Percentiles rank a stretch among this genome's conserved stretches.
phyloP scores from a whole-genome alignment of 2,113 vertebrate species.

The Thunnus maccoyii region DNA sequence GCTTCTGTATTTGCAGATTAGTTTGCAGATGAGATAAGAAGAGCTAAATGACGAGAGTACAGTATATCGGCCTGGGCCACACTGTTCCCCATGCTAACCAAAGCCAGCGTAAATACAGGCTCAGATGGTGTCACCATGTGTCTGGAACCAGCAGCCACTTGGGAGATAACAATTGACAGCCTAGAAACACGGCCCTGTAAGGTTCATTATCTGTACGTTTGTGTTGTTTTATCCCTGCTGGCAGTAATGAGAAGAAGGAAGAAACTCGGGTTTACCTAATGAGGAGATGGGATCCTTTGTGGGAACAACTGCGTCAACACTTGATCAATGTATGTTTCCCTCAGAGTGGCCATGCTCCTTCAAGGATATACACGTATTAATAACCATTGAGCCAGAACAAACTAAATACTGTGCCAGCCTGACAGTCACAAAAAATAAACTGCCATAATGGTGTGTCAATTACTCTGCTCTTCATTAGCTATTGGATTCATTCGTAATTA shows the following conservation, averaged over 20 bases:
- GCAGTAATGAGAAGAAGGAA: constrained; percentile 46
- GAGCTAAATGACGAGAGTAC: constrained; percentile 18
- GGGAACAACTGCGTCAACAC: constrained; percentile 39
- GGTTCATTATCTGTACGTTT: constrained; percentile 65
- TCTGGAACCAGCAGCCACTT: constrained; percentile 64
- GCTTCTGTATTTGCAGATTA: not conserved
- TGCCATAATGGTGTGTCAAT: constrained; percentile 46
- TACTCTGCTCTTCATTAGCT: constrained; percentile 40
- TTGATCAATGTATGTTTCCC: constrained; percentile 46
- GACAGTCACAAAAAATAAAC: constrained; percentile 34
- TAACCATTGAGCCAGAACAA: constrained; percentile 19
- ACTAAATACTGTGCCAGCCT: constrained; percentile 30
- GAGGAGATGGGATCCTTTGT: constrained; percentile 38
- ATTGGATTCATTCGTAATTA: constrained; percentile 41
- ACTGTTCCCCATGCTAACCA: constrained; percentile 43
- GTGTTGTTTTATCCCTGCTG: constrained; percentile 31
- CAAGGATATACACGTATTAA: constrained; percentile 33
- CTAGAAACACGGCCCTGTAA: constrained; percentile 39
- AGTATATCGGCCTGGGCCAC: not conserved
- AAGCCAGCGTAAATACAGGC: constrained; percentile 58
- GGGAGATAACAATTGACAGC: constrained; percentile 63
- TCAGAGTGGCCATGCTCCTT: constrained; percentile 16
- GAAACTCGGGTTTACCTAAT: constrained; percentile 52
- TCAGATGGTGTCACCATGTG: constrained; percentile 57
- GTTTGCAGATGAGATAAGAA: not conserved